Evolutionary conservation across 2,113 vertebrate species (phyloP).

Genomic region (Chloropsis cyanopogon): DNA sequence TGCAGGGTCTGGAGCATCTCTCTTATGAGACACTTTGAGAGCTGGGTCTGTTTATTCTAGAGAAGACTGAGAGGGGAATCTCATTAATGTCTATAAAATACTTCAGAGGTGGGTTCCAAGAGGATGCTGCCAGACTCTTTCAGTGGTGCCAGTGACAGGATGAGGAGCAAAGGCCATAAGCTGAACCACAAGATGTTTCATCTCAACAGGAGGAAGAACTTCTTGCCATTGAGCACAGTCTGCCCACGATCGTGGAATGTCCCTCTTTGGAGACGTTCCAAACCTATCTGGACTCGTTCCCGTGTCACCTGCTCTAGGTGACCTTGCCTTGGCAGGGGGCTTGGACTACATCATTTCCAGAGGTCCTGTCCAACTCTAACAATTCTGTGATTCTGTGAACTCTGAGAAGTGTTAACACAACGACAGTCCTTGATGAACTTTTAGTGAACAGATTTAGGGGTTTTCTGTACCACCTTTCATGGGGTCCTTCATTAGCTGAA

Average conservation of each 20-base stretch:
- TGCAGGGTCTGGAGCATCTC: not conserved
- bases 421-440: not conserved
- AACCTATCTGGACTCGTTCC: not conserved
- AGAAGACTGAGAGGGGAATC: not conserved
- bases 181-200: not conserved
- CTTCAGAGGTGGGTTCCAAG: not conserved
- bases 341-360: not conserved
- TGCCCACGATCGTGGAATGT: not conserved
- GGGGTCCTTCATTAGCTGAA: not conserved
- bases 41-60: not conserved
- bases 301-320: not conserved
- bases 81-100: not conserved
- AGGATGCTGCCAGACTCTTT: not conserved
- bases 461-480: not conserved
- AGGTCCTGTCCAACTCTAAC: not conserved
- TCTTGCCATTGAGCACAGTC: not conserved
- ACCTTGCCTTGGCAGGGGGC: not conserved
- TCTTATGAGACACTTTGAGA: not conserved
- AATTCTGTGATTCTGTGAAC: not conserved
- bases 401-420: not conserved
- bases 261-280: not conserved
- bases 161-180: not conserved
- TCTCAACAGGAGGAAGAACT: not conserved
- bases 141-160: rapidly evolving
- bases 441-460: not conserved